These are phyloP conservation scores for Enteromius trimaculatus DNA, from an alignment of 2,797 vertebrate genomes.

Conservation along the genomic window DNA sequence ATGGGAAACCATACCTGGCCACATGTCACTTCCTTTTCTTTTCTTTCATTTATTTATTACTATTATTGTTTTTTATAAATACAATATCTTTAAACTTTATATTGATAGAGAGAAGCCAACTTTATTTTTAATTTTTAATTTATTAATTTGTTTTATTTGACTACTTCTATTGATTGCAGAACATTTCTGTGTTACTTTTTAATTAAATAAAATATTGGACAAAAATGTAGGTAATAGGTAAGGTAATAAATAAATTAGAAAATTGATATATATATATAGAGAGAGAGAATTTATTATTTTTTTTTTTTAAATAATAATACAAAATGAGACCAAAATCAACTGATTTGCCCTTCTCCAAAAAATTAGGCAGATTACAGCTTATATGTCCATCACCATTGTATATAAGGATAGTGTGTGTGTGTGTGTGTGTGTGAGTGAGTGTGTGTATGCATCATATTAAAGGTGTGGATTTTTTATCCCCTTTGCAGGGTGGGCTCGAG, in stretches of 20 bases:
- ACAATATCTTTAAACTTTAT: neutral
- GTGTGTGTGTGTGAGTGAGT: constrained; percentile 14
- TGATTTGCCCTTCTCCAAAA: neutral
- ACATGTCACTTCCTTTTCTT: no score
- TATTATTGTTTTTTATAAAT: neutral
- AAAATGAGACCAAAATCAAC: neutral
- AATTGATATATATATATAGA: no score
- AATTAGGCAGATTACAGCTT: neutral
- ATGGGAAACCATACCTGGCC: no score
- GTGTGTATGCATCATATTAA: constrained; percentile 35
- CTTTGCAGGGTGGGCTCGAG: constrained; percentile 6
- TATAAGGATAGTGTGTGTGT: constrained; percentile 14
- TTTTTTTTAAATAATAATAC: neutral
- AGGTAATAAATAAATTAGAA: neutral
- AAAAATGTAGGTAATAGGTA: neutral
- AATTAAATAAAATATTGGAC: neutral
- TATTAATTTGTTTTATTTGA: neutral
- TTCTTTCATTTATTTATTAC: neutral
- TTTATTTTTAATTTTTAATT: neutral
- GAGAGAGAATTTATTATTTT: no score
- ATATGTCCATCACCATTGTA: neutral
- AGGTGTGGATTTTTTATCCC: constrained; percentile 10
- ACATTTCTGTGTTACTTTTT: neutral
- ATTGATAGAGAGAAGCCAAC: neutral
- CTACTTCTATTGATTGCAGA: neutral